Percentiles rank a stretch among this genome's conserved stretches.
phyloP scores from a whole-genome alignment of 2,113 vertebrate genomes.

The Cygnus atratus region DNA sequence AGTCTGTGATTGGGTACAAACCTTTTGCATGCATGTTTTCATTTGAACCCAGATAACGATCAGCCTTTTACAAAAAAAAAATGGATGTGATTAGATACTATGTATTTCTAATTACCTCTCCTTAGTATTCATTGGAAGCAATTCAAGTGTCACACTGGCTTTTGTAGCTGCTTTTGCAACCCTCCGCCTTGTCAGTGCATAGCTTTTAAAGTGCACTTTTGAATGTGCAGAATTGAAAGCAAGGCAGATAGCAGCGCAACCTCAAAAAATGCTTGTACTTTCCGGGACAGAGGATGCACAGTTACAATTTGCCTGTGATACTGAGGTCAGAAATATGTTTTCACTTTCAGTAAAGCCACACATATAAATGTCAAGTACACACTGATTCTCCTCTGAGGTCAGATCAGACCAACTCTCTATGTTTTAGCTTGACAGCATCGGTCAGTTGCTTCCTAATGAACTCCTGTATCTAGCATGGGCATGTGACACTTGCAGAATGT shows the following conservation, averaged over 20 bases:
- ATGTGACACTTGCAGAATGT: background rate
- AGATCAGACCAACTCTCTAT: background rate
- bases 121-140: background rate
- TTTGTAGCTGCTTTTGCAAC: background rate
- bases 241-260: background rate
- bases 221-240: background rate
- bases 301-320: background rate
- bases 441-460: background rate
- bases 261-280: background rate
- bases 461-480: accelerated
- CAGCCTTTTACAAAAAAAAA: background rate
- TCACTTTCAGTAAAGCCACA: background rate
- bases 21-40: constrained; percentile 10
- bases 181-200: background rate
- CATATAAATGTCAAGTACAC: background rate
- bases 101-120: background rate
- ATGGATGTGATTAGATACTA: background rate
- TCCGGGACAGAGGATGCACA: background rate
- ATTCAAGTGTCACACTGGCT: background rate
- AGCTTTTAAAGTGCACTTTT: background rate
- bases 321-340: background rate
- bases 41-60: constrained; percentile 25
- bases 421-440: background rate
- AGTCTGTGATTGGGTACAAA: constrained; percentile 17
- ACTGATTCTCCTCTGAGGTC: background rate